These are phyloP conservation scores for Andricus curvator DNA, from an alignment of 2,888 invertebrate species.

Conservation along the genomic window DNA sequence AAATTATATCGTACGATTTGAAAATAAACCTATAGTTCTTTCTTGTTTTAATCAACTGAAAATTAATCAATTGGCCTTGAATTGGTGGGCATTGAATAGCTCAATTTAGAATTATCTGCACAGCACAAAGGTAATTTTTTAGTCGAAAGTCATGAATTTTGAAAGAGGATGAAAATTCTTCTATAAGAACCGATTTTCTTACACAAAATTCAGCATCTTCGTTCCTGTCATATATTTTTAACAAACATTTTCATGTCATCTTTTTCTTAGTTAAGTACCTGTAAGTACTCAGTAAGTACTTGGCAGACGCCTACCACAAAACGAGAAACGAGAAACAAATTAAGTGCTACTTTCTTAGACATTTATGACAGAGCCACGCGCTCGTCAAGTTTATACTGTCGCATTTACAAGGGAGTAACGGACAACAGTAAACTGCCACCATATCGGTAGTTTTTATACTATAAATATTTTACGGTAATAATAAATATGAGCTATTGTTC, in stretches of 20 bases:
- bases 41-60: too few species aligned
- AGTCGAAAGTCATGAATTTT: too few species aligned
- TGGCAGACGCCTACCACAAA: conserved; percentile 33
- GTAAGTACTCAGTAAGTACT: not conserved
- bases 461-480: conserved; percentile 28
- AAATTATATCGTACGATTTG: too few species aligned
- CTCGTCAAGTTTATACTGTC: conserved; percentile 39
- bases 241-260: not conserved
- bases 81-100: not conserved
- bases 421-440: conserved; percentile 38
- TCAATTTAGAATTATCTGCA: not conserved
- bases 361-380: conserved; percentile 42
- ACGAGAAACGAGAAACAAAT: conserved; percentile 36
- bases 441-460: conserved; percentile 30
- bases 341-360: conserved; percentile 41
- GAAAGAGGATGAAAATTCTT: not conserved
- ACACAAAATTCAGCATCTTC: not conserved
- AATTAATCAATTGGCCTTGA: not conserved
- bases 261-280: conserved; percentile 14
- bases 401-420: conserved; percentile 36
- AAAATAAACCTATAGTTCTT: too few species aligned
- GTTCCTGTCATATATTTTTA: not conserved
- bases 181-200: not conserved
- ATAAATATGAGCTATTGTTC: conserved; percentile 19
- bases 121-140: not conserved